Evolutionary conservation across 2,797 vertebrate genomes (phyloP).

Genomic region (Poecilia gillii): DNA sequence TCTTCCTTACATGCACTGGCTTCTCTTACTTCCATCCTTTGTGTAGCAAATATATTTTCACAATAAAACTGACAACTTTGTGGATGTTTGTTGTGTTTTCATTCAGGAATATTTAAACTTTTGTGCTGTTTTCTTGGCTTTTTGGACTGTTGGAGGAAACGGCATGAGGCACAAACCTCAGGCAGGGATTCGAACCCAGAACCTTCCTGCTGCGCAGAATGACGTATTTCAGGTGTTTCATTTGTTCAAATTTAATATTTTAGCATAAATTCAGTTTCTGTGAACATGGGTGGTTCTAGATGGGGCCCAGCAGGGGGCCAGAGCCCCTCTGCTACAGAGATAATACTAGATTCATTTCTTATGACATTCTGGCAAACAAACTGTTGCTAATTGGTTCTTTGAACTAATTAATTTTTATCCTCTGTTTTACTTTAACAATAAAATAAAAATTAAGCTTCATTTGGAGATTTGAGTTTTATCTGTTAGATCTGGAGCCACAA

Average conservation of each 20-base stretch:
- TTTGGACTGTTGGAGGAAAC: not conserved
- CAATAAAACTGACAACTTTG: conserved; percentile 75
- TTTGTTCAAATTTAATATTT: not conserved
- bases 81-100: not conserved
- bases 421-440: too few species aligned
- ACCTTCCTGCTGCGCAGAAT: not conserved
- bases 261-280: not conserved
- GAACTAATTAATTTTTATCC: too few species aligned
- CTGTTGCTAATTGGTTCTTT: not conserved
- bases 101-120: not conserved
- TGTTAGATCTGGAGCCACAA: too few species aligned
- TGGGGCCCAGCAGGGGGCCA: too few species aligned
- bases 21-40: conserved; percentile 66
- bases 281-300: too few species aligned
- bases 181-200: not conserved
- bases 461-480: too few species aligned
- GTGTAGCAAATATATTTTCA: conserved; percentile 80
- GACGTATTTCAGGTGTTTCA: not conserved
- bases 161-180: not conserved
- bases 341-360: too few species aligned
- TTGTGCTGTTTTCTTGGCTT: not conserved
- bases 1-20: conserved; percentile 76
- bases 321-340: too few species aligned
- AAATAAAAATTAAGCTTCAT: too few species aligned
- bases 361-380: too few species aligned